Percentiles rank a stretch among this genome's conserved stretches.
phyloP scores from a whole-genome alignment of 2,888 invertebrate genomes.

The Drosophila maculinotata region DNA sequence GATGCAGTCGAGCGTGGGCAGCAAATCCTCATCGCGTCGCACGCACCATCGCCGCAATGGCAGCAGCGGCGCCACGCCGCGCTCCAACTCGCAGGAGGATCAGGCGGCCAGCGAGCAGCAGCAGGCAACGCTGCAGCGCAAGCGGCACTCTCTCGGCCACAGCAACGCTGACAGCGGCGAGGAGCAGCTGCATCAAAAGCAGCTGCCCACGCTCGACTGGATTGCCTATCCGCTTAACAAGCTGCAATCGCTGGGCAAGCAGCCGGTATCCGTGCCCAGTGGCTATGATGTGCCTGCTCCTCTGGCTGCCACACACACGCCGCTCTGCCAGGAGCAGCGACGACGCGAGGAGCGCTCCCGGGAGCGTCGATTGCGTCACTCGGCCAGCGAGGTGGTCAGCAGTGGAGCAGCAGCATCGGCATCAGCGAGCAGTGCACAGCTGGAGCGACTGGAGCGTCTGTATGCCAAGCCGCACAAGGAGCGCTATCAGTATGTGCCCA shows the following conservation, averaged over 20 bases:
- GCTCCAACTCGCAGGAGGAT: conserved; percentile 84
- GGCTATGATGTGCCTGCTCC: conserved; percentile 64
- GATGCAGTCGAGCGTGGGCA: conserved; percentile 72
- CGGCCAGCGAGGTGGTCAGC: conserved; percentile 84
- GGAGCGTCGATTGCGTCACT: conserved; percentile 83
- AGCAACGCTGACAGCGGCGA: conserved; percentile 79
- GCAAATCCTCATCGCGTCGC: conserved; percentile 53
- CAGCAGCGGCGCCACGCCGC: conserved; percentile 83
- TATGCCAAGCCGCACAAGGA: conserved; percentile 84
- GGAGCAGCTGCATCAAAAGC: conserved; percentile 50
- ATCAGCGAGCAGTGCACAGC: conserved; percentile 56
- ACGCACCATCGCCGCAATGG: conserved; percentile 84
- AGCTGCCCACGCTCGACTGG: conserved; percentile 80
- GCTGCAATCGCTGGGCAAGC: conserved; percentile 82
- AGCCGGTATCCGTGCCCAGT: conserved; percentile 59
- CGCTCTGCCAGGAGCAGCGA: conserved; percentile 55
- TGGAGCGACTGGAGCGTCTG: conserved; percentile 82
- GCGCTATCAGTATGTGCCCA: conserved; percentile 84
- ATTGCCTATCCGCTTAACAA: conserved; percentile 84
- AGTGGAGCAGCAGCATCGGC: conserved; percentile 47
- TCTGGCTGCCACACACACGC: conserved; percentile 48
- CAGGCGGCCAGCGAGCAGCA: conserved; percentile 59
- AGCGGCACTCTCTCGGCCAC: conserved; percentile 84
- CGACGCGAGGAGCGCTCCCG: conserved; percentile 75
- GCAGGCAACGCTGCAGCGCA: conserved; percentile 79